These are phyloP conservation scores for Corythoichthys haematopterus DNA, from an alignment of 2,113 vertebrate genomes.

Conservation along the genomic window DNA sequence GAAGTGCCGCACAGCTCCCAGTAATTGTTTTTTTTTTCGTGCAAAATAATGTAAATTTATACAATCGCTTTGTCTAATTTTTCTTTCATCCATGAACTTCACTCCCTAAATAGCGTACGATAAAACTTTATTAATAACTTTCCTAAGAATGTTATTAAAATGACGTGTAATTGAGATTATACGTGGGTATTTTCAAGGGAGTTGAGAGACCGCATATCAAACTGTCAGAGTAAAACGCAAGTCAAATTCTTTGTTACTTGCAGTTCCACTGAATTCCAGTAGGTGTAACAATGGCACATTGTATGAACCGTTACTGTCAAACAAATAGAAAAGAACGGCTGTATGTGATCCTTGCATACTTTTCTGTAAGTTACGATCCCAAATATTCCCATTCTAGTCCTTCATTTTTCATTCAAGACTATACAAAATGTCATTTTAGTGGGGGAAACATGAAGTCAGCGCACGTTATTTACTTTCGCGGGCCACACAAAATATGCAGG, in stretches of 20 bases:
- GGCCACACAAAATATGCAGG: too few species aligned
- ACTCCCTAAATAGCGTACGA: conserved; percentile 35
- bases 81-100: conserved; percentile 42
- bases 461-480: too few species aligned
- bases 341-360: background rate
- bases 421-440: too few species aligned
- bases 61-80: conserved; percentile 52
- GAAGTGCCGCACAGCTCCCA: background rate
- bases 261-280: background rate
- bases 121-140: conserved; percentile 51
- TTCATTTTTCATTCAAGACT: too few species aligned
- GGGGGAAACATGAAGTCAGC: too few species aligned
- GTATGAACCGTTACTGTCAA: background rate
- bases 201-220: background rate
- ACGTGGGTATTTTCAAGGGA: background rate
- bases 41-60: conserved; percentile 55
- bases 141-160: background rate
- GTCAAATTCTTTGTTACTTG: too few species aligned
- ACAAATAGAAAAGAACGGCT: background rate
- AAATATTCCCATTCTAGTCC: too few species aligned
- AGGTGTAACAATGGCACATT: background rate
- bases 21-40: conserved; percentile 49
- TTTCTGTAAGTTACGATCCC: background rate
- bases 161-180: background rate
- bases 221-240: background rate